Conservation (phyloP, 2,888 invertebrate species). For the Lampropteryx suffumata region DNA sequence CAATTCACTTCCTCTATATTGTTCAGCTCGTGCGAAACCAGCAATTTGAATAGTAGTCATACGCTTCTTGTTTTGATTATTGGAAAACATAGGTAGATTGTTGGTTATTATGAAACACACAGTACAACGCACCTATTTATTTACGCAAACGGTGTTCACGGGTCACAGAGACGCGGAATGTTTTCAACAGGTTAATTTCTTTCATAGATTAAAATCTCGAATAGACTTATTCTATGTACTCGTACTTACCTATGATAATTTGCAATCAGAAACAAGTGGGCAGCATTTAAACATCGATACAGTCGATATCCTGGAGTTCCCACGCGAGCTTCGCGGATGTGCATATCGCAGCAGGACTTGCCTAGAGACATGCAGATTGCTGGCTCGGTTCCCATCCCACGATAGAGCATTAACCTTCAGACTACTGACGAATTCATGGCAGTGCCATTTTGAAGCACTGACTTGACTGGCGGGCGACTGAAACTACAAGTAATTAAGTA, state of each 20-base stretch:
- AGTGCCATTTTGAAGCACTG: neutral
- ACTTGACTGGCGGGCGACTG: too few relatives aligned
- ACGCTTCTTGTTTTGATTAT: neutral
- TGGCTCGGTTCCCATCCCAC: conserved; percentile 24
- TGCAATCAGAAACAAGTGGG: conserved; percentile 25
- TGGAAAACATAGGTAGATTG: too few relatives aligned
- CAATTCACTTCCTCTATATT: conserved; percentile 56
- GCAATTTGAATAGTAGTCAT: conserved; percentile 6
- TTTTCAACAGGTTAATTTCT: too few relatives aligned
- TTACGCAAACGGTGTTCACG: too few relatives aligned
- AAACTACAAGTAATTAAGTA: neutral
- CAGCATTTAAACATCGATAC: conserved; percentile 36
- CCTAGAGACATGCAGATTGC: conserved; percentile 21
- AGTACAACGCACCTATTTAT: too few relatives aligned
- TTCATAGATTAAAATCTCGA: neutral
- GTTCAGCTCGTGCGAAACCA: conserved; percentile 49
- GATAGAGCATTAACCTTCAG: conserved; percentile 17
- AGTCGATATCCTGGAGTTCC: conserved; percentile 54
- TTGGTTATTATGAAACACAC: too few relatives aligned
- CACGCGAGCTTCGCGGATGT: conserved; percentile 56
- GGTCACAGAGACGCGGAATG: too few relatives aligned
- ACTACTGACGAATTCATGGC: too few relatives aligned
- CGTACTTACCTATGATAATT: conserved; percentile 2
- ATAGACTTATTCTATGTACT: conserved; percentile 1
- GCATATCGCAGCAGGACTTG: conserved; percentile 42